Base-by-base conservation (phyloP, 2,113 vertebrate genomes). In the Puntigrus tetrazona region DNA sequence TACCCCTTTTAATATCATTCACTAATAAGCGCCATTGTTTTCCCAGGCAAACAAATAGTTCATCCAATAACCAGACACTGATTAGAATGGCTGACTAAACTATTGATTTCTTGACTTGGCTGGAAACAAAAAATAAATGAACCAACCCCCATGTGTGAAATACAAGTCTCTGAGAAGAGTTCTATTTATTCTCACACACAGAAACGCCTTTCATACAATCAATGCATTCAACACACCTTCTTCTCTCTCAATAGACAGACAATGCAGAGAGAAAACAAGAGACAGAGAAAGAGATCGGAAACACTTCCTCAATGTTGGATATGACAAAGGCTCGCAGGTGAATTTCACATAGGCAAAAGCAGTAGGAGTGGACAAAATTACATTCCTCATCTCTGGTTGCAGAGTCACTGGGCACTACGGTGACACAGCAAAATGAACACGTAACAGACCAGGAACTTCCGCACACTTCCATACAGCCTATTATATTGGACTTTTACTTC, bases 301-400 rank as follows among this genome's bases (percentile, higher is more conserved):
- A 67, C 45, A 70, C 16, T 74, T 82, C 73, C 61, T 82, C 80
- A 84, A 69, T 82, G 70, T n/a, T 82, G n/a, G 10, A 65, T n/a
- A 85, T 80, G 16, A 78, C 76, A 85, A 83, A 82, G 31, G 61
- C 59, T 27, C 43, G 57, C 82, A 81, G 84, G 87, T 74, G 87
- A 80, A 79, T 85, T 83, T n/a, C 72, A 74, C 69, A 52, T 78
- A 50, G 16, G 43, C 25, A 72, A 63, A 47, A 41, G 63, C 75
- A 85, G 18, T 10, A 74, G 67, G 57, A 82, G 27, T 81, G 81
- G 67, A 69, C 76, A 85, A 80, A 83, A 88, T 85, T 38, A 80
- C 84, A 88, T 79, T 81, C 76, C 57, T 69, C 75, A 76, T 83
- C 87, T 88, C 75, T 83, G 78, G 82, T 87, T 85, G 85, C 84